Evolutionary conservation across 1,140 invertebrate genomes (phyloP), one percentile per base, ranked within the genome.

Genomic region (Platyscapa corneri): DNA sequence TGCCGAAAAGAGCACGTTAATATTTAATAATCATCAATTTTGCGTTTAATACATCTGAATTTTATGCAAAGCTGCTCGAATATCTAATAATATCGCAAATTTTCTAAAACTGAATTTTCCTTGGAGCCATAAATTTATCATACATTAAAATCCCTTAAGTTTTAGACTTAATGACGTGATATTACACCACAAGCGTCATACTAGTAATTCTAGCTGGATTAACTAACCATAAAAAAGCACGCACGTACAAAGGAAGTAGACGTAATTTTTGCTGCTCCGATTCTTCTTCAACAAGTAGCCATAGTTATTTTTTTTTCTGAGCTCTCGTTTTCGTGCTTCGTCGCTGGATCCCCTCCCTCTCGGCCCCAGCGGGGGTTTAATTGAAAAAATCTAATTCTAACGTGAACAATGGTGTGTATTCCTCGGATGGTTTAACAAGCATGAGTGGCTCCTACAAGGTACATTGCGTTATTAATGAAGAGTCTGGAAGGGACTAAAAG

Each of bases 331-430:
- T 53, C 49, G 49, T 53, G 49, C 18, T 53, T 53, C 49, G 18
- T 12, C 49, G 49, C 18, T 53, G 49, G 18, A 53, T 53, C 12
- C n/a, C n/a, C 18, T 53, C 49, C 49, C 18, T 53, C 49, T 53
- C 49, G 12, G 6, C 49, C n/a, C 56, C 56, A 16, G 77, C 27
- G 18, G 77, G 42, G 32, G 37, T 72, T 86, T 86, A 86, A 86
- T 86, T 86, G 85, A 77, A 86, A 83, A 86, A 82, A 86, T 86
- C 80, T 82, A 86, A 86, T 86, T 86, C 85, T 77, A 76, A 46
- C 49, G 20, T 32, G 79, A 82, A 86, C 85, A 86, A 86, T 78
- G 75, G 74, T 30, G 39, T 42, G 83, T 67, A 85, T 78, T 79
- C 79, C 56, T 60, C 53, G 72, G 42, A 39, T 39, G 79, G 72